Evolutionary conservation across 2,113 vertebrate species (phyloP).

Genomic region (Varanus komodoensis): DNA sequence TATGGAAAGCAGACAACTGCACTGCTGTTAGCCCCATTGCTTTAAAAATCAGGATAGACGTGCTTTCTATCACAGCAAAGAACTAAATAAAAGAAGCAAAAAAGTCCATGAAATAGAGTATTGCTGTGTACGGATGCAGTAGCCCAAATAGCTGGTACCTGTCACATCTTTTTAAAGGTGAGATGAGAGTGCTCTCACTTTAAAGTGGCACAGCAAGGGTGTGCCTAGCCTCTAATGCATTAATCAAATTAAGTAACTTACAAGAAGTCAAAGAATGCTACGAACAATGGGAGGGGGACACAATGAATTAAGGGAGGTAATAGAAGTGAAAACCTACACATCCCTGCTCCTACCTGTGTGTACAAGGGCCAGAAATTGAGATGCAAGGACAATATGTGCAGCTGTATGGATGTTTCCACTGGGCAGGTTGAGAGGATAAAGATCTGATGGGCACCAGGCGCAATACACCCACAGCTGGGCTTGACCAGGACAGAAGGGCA

Average conservation of each 20-base stretch:
- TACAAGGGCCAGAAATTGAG: conserved; percentile 83
- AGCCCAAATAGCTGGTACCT: not conserved
- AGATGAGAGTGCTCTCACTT: not conserved
- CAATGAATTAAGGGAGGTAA: not conserved
- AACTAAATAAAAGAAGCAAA: not conserved
- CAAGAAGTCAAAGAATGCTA: not conserved
- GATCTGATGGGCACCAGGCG: conserved; percentile 86
- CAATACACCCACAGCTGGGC: conserved; percentile 83
- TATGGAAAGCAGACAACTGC: not conserved
- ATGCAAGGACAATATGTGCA: conserved; percentile 80
- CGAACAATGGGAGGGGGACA: not conserved
- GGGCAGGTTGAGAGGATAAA: conserved; percentile 82
- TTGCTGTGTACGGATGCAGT: not conserved
- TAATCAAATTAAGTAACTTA: not conserved
- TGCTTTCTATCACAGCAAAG: not conserved
- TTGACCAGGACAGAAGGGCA: conserved; percentile 75
- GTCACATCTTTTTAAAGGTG: not conserved
- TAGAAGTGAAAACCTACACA: not conserved
- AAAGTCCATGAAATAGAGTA: not conserved
- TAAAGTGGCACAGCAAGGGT: not conserved
- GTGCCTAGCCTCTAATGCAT: too few relatives aligned
- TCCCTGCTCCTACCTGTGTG: conserved; percentile 80
- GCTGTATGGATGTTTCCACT: conserved; percentile 65
- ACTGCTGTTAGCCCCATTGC: too few relatives aligned
- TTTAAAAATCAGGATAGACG: not conserved